Evolutionary conservation across 1,140 invertebrate genomes (phyloP), one percentile per base, ranked within the genome.

Genomic region (Drosophila biarmipes): DNA sequence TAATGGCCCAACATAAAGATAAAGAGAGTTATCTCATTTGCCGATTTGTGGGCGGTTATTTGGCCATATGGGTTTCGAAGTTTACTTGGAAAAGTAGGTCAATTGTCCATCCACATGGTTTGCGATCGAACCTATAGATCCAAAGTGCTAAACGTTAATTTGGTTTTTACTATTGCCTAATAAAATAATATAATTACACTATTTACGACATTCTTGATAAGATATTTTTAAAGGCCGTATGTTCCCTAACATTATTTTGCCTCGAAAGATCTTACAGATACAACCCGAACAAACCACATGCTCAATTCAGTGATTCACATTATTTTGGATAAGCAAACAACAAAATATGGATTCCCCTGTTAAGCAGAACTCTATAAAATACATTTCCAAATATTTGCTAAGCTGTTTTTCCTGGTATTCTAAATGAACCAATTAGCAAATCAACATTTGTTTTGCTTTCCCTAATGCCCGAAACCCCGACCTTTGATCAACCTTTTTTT

Each of bases 351-450:
- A 29, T 58, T 61, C 21, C 40, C 21, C 56, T 21, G 10, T 61
- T 43, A n/a, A 59, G 11, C 12, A 59, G n/a, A 61, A 27, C 40
- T 63, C 29, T 34, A 35, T 11, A n/a, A 34, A 31, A 58, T 35
- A 35, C 12, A 27, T 29, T 5, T 17, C 3, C 2, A n/a, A 34
- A 24, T 17, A 27, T 27, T 19, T 6, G 14, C 21, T n/a, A 5
- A 42, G 6, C 12, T 19, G 46, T 1, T 34, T 27, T 68, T 67
- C 66, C 31, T 37, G 21, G 62, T 45, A 68, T 68, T 67, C 15
- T 21, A n/a, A 68, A 68, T 67, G 35, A 68, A 67, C 31, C 61
- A 67, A 68, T 68, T 67, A 67, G 62, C 62, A 54, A 68, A 53
- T 54, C 43, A 51, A 31, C 42, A 64, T 64, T 63, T 66, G 34